Evolutionary conservation across 2,113 vertebrate species (phyloP).

Genomic region (Myrmecophaga tridactyla): DNA sequence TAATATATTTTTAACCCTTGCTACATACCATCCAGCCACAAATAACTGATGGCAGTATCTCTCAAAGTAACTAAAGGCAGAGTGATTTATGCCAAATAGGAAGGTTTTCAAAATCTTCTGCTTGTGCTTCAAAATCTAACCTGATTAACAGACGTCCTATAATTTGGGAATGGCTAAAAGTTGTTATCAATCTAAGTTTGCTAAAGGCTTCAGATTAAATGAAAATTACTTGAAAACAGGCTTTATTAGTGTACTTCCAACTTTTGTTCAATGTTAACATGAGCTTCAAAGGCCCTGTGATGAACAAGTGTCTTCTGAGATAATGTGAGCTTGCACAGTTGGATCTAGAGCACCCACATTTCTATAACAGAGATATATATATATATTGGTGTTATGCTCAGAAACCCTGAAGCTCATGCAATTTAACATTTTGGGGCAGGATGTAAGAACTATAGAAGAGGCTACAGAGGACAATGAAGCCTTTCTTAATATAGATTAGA

Average conservation of each 20-base stretch:
- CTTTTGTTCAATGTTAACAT: not conserved
- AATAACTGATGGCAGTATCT: conserved; percentile 44
- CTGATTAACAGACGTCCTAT: too few relatives aligned
- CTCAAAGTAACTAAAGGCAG: conserved; percentile 17
- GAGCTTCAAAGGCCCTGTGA: not conserved
- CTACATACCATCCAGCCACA: conserved; percentile 29
- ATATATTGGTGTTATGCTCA: not conserved
- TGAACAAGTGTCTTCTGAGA: not conserved
- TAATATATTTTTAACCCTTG: not conserved
- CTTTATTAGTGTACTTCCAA: not conserved
- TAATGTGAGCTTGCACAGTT: not conserved
- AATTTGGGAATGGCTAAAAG: conserved; percentile 25
- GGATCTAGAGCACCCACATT: not conserved
- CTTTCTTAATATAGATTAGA: not conserved
- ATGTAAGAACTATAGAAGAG: not conserved
- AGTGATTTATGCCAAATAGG: not conserved
- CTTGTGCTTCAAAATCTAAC: conserved; percentile 49
- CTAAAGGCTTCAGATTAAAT: conserved; percentile 19
- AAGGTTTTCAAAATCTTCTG: not conserved
- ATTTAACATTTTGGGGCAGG: not conserved
- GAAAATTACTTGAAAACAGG: not conserved
- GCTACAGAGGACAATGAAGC: not conserved
- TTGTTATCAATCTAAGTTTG: conserved; percentile 5
- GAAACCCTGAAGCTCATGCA: not conserved
- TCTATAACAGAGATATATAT: not conserved